A percentile compares a stretch with the other conserved stretches of the same genome.
Evolutionary conservation across 2,888 invertebrate species (phyloP).

Genomic region (Pristionchus mayeri): DNA sequence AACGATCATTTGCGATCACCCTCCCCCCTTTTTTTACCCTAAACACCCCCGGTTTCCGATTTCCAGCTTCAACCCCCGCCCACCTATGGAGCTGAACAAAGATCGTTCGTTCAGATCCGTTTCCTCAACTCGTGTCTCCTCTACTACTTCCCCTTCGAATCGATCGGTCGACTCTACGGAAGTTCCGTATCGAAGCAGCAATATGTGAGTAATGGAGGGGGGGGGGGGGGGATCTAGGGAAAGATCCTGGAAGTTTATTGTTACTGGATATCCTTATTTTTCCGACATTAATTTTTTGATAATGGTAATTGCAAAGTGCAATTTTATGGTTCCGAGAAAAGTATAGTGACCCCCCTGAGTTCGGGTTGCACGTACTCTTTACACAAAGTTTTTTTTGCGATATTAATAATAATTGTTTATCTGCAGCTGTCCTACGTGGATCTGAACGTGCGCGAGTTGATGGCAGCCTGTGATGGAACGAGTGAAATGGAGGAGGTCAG

Average conservation of each 20-base stretch:
- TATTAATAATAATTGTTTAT: neutral
- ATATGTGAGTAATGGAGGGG: constrained; percentile 63
- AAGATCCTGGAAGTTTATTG: no score
- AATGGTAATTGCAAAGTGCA: no score
- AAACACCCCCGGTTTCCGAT: no score
- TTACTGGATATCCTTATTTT: no score
- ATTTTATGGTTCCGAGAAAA: neutral
- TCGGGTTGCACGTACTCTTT: neutral
- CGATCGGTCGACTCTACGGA: constrained; percentile 57
- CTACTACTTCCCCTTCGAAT: constrained; percentile 60
- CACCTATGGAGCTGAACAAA: no score
- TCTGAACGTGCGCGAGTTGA: constrained; percentile 56
- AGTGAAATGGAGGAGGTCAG: constrained; percentile 59
- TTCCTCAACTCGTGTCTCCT: constrained; percentile 57
- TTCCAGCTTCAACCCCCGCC: no score
- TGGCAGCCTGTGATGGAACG: constrained; percentile 60
- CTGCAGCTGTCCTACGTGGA: constrained; percentile 60
- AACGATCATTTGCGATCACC: no score
- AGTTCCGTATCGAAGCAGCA: constrained; percentile 56
- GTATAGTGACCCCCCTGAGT: neutral
- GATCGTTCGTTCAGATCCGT: no score
- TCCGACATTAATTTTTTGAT: no score
- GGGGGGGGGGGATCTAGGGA: no score
- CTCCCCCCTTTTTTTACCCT: no score
- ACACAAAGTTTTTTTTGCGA: no score